phyloP scores from a whole-genome alignment of 2,888 invertebrate genomes.

The Cryptus viduatorius region DNA sequence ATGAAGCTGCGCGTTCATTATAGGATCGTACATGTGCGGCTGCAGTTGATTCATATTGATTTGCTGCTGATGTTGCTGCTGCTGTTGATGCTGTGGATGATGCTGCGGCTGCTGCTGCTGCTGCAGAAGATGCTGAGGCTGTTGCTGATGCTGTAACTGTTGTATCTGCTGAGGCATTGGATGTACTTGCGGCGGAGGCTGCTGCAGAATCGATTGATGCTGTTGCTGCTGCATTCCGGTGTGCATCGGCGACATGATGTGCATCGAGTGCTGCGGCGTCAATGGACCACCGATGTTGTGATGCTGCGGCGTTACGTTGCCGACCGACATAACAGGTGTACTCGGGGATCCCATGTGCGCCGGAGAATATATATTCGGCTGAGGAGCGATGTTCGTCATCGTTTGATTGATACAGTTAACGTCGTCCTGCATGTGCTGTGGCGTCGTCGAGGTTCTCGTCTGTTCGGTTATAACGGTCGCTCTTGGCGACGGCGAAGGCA shows the following conservation, averaged over 20 bases:
- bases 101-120: not conserved
- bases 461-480: conserved; percentile 82
- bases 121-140: conserved; percentile 62
- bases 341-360: conserved; percentile 82
- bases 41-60: conserved; percentile 73
- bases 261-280: conserved; percentile 78
- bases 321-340: conserved; percentile 76
- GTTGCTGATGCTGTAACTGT: conserved; percentile 46
- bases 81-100: conserved; percentile 64
- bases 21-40: conserved; percentile 79
- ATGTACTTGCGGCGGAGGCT: conserved; percentile 52
- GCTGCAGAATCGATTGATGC: conserved; percentile 43
- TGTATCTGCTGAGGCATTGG: conserved; percentile 43
- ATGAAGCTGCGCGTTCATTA: conserved; percentile 80
- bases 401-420: conserved; percentile 77
- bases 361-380: conserved; percentile 83
- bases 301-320: conserved; percentile 78
- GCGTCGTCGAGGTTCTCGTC: conserved; percentile 81
- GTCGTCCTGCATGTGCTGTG: conserved; percentile 81
- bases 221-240: conserved; percentile 73
- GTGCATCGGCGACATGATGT: conserved; percentile 78
- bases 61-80: conserved; percentile 68
- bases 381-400: conserved; percentile 77
- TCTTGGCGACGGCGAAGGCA: conserved; percentile 87
- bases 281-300: conserved; percentile 70